Base-by-base conservation (phyloP, 2,113 vertebrate species). In the Eudyptes chrysolophus region DNA sequence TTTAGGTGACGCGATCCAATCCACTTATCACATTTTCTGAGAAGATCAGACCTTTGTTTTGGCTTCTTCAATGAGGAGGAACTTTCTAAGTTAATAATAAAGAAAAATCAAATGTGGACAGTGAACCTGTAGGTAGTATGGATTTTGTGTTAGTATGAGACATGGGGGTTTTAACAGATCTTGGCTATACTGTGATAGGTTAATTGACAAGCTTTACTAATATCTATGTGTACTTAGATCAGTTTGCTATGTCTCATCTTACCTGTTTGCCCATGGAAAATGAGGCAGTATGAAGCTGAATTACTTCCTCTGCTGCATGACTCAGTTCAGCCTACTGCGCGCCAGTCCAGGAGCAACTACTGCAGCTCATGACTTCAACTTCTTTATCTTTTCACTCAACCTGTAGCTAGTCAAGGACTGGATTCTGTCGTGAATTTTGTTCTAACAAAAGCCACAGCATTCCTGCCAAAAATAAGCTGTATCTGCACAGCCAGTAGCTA, bases 401-500 rank as follows among this genome's bases (percentile, higher is more conserved):
- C 57, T 89, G 54, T 46, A 82, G 36, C 48, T 54, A 60, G 60
- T 78, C 62, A 88, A 55, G 49, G 30, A 51, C 42, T 46, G 36
- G 91, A 64, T 82, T 94, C 65, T 87, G 55, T 25, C 1, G 7
- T 95, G 86, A 94, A 87, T 79, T 89, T 92, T 91, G 61, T 57
- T 79, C 89, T 82, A 92, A 57, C 60, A 82, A 92, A 95, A 94
- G 48, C 52, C 1, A 0, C 54, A 20, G 40, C 83, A 84, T 96
- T 92, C 61, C 61, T 95, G 65, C 90, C 91, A 85, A 81, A 95
- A 97, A 92, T 92, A 97, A 94, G 54, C 49, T 89, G 36, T 95
- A 80, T 96, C 92, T 92, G 69, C 62, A 65, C 90, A 96, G 90
- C 57, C 84, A 89, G 77, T 82, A 89, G 90, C 83, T 89, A 13